Base-by-base conservation (phyloP, 2,797 vertebrate species). In the Anguilla marmorata region DNA sequence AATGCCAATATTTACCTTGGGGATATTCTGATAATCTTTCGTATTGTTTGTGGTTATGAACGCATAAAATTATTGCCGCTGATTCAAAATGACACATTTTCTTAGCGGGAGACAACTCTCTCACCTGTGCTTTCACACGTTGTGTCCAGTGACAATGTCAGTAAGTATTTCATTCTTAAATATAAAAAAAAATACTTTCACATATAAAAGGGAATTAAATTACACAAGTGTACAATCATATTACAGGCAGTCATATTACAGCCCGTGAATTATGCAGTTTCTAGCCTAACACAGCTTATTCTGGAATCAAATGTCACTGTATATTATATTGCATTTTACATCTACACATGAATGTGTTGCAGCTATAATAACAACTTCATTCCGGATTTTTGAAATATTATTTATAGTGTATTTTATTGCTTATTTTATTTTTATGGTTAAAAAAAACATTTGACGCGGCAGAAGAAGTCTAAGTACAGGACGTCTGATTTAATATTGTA, bases 401-500 rank as follows among this genome's bases (percentile, higher is more conserved):
- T 27, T 72, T 2, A 72, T 33, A 11, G 3, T 72, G 27, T 11
- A 11, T 72, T 72, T 21, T 80, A 14, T 5, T 76, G 30, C 4
- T 76, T 37, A 76, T 76, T 33, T 76, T 4, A 80, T 45, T 41
- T 80, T 19, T 45, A 45, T 45, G 45, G 76, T 21, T 48, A 21
- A 16, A 48, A 80, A 80, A 80, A 76, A 72, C n/a, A 19, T 41
- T 79, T 37, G 33, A 79, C 74, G 33, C 2, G 37, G 72, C 30
- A 37, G 72, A 76, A 37, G 33, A 33, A 76, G 72, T 0, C 33
- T 37, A 11, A 37, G 72, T 48, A 92, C 90, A 90, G 50, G 82
- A 84, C 90, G 88, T 89, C 88, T 86, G 24, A 41, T 76, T 90
- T 90, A 88, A 85, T 85, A 60, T 90, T 86, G 12, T 84, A 87